phyloP scores from a whole-genome alignment of 2,888 invertebrate species.

The Dyspetes luteomarginatus region DNA sequence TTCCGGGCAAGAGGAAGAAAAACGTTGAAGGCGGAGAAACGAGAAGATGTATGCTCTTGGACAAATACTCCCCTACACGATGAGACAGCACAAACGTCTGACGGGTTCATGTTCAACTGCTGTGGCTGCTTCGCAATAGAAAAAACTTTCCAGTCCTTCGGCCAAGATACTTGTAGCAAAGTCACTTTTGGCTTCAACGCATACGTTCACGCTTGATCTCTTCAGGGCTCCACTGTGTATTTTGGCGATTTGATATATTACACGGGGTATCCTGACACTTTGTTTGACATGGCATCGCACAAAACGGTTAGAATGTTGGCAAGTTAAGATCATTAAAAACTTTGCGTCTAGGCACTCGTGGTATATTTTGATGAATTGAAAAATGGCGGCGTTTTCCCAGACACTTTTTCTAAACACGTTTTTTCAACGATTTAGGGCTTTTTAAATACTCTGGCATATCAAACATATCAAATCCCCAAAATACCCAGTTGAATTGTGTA shows the following conservation, averaged over 20 bases:
- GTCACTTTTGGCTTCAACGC: slow-evolving; percentile 32
- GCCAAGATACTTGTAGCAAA: slow-evolving; percentile 29
- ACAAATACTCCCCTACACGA: slow-evolving; percentile 33
- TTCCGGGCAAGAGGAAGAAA: slow-evolving; percentile 1
- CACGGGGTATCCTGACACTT: neutral
- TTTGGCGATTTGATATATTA: neutral
- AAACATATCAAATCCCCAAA: no score
- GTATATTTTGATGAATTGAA: neutral
- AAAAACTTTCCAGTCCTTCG: slow-evolving; percentile 42
- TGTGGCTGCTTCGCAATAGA: slow-evolving; percentile 4
- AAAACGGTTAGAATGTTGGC: neutral
- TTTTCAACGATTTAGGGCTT: no score
- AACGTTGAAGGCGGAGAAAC: neutral
- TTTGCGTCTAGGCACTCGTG: slow-evolving; percentile 22
- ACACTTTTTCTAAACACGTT: no score
- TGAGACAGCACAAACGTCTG: slow-evolving; percentile 17
- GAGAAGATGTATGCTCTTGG: slow-evolving; percentile 24
- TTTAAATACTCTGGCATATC: no score
- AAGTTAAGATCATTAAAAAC: neutral
- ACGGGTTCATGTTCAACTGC: slow-evolving; percentile 17
- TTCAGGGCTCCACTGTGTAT: neutral
- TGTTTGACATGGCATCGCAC: slow-evolving; percentile 40
- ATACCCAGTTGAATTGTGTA: no score
- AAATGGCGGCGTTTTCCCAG: no score
- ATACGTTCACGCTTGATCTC: neutral